These are phyloP conservation scores for Hybognathus amarus DNA, from an alignment of 2,797 vertebrate genomes.

Conservation along the genomic window DNA sequence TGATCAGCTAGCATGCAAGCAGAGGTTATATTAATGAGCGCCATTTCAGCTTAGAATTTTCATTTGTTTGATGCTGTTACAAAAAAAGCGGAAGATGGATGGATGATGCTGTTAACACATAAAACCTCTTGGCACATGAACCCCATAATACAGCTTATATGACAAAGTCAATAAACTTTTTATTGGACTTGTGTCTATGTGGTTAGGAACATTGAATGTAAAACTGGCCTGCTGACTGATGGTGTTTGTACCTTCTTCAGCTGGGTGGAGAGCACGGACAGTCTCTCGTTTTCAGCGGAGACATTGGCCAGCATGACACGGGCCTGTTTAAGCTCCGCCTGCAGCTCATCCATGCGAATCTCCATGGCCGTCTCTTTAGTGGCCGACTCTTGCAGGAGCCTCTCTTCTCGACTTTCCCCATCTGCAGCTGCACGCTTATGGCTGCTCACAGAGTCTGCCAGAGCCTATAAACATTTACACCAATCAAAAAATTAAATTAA, in stretches of 20 bases:
- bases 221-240: not conserved
- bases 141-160: not conserved
- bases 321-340: conserved; percentile 80
- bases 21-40: not conserved
- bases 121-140: not conserved
- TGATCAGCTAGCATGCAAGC: conserved; percentile 8
- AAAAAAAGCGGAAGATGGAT: no score
- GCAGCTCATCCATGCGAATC: conserved; percentile 81
- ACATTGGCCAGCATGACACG: conserved; percentile 77
- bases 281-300: conserved; percentile 80
- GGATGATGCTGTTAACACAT: not conserved
- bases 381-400: conserved; percentile 82
- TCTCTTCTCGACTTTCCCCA: conserved; percentile 85
- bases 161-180: not conserved
- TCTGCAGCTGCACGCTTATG: conserved; percentile 85
- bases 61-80: not conserved
- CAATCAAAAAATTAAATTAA: not conserved
- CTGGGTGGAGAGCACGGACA: conserved; percentile 71
- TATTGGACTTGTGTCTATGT: not conserved
- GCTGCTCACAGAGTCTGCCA: conserved; percentile 82
- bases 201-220: not conserved
- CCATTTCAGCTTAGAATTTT: not conserved
- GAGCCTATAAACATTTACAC: conserved; percentile 72
- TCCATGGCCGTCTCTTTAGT: conserved; percentile 85
- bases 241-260: conserved; percentile 78